Base-by-base conservation (phyloP, 2,113 vertebrate species). In the Procavia capensis region DNA sequence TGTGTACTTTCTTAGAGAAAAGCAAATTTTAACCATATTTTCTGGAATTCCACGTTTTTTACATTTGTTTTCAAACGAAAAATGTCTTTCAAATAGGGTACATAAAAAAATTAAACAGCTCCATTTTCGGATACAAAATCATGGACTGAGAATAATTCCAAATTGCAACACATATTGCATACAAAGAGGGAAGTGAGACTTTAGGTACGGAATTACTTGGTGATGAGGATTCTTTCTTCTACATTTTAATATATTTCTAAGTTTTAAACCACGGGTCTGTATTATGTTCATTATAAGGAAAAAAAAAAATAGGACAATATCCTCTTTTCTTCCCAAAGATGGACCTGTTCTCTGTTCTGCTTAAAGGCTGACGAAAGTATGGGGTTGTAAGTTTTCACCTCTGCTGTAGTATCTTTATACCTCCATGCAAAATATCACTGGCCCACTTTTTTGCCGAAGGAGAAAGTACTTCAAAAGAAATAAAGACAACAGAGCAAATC, bases 41-140 rank as follows among this genome's bases (percentile, higher is more conserved):
- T 80, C 45, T 50, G 29, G 92, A 83, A 93, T 85, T 31, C 25
- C 39, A 66, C 31, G 43, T 17, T 74, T 84, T 66, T 80, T 4
- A 70, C 76, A 82, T 91, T 81, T 90, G 47, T 57, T 76, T 93
- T 68, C 22, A 93, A 90, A 93, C 64, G 47, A 94, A n/a, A 22
- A n/a, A 2, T 59, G 57, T 29, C 45, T 34, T 92, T 94, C 84
- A 89, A 75, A 76, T 31, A 70, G 0, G 82, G 47, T 20, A 45
- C 34, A 31, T 43, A 31, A 68, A 70, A 74, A 72, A 63, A 17
- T 27, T 66, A 7, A 64, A 41, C 4, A 63, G 6, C 11, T 14
- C 22, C 6, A 10, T 36, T 88, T 86, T 79, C 64, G 81, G 84
- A 59, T 14, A 17, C 14, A 72, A 79, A 54, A 36, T 47, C 43